These are phyloP conservation scores for Amazona guildingii DNA, from an alignment of 2,113 vertebrate species.

Conservation along the genomic window DNA sequence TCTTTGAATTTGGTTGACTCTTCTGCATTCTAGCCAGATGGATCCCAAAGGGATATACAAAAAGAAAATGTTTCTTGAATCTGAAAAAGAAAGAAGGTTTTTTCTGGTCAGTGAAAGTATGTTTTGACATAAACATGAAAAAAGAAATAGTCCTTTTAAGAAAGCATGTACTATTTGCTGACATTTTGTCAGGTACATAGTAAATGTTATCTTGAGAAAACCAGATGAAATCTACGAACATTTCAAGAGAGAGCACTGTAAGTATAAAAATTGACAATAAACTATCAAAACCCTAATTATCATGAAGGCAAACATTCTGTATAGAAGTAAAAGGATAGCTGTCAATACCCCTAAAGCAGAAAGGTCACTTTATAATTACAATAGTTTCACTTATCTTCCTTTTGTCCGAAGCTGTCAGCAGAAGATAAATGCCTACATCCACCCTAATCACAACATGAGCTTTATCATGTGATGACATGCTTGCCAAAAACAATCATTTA, in stretches of 20 bases:
- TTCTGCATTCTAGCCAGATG: background rate
- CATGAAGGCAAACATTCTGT: background rate
- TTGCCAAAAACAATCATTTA: background rate
- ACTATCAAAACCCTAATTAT: background rate
- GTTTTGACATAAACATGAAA: constrained; percentile 5
- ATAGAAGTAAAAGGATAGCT: constrained; percentile 25
- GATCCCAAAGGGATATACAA: background rate
- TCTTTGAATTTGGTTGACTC: background rate
- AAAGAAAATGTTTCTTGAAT: background rate
- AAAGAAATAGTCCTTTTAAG: background rate
- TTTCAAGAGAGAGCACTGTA: background rate
- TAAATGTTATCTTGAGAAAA: constrained; percentile 49
- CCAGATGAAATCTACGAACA: constrained; percentile 28
- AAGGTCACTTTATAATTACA: constrained; percentile 43
- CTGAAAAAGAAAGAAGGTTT: background rate
- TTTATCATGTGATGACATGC: background rate
- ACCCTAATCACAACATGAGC: constrained; percentile 10
- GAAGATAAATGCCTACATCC: constrained; percentile 38
- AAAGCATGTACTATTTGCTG: constrained; percentile 31
- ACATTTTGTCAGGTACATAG: constrained; percentile 39
- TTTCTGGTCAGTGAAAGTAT: background rate
- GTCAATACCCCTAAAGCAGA: constrained; percentile 1
- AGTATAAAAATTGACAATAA: constrained; percentile 4
- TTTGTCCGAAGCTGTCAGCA: constrained; percentile 30
- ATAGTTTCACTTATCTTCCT: constrained; percentile 6